Conservation (phyloP, 2,113 vertebrate species). For the Brachypteracias leptosomus region DNA sequence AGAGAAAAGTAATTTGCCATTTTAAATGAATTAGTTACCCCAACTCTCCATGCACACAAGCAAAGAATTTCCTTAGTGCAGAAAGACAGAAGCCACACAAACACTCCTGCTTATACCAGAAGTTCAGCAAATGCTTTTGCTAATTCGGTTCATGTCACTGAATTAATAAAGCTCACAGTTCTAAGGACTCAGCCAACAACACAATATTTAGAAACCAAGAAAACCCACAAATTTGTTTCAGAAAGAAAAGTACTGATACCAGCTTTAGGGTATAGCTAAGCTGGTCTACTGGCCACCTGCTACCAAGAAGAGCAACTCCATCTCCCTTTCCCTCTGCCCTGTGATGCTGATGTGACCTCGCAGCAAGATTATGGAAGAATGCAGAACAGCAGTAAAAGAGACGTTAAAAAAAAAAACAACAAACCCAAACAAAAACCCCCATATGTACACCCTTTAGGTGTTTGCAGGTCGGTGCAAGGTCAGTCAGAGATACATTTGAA, state of each 20-base stretch:
- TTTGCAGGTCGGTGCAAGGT: neutral
- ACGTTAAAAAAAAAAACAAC: neutral
- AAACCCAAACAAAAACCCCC: accelerated
- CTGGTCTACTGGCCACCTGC: accelerated
- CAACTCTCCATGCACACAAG: neutral
- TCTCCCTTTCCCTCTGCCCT: neutral
- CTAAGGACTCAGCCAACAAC: neutral
- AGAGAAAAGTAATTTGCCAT: neutral
- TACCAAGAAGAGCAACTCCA: neutral
- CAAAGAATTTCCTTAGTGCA: neutral
- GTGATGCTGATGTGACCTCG: neutral
- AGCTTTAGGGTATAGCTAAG: neutral
- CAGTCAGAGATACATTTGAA: neutral
- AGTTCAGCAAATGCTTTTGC: neutral
- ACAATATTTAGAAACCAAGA: neutral
- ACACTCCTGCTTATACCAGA: neutral
- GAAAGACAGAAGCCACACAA: neutral
- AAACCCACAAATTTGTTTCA: neutral
- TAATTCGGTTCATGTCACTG: neutral
- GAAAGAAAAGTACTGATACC: neutral
- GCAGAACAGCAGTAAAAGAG: neutral
- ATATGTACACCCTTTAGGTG: neutral
- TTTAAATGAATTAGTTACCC: neutral
- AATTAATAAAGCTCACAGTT: neutral
- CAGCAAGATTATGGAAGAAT: neutral